Conservation (phyloP, 2,113 vertebrate species). For the Oenanthe oenanthe region DNA sequence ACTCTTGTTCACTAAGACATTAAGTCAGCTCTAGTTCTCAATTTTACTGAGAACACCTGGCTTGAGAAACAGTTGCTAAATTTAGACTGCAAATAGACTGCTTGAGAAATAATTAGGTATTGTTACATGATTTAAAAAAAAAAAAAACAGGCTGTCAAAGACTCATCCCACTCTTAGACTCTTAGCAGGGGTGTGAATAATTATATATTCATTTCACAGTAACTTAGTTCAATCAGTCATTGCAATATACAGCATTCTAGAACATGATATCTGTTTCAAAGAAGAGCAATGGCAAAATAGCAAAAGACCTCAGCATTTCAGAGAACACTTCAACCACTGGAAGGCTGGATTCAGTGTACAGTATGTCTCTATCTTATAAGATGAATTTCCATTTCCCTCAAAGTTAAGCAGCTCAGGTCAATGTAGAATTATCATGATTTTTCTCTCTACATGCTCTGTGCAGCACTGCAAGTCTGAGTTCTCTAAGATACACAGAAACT, state of each 20-base stretch:
- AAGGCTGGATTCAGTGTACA: not conserved
- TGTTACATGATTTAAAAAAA: not conserved
- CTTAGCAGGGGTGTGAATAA: conserved; percentile 19
- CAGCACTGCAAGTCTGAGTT: not conserved
- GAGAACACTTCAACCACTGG: not conserved
- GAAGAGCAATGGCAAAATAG: not conserved
- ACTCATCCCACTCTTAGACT: not conserved
- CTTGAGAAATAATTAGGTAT: conserved; percentile 52
- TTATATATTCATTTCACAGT: conserved; percentile 38
- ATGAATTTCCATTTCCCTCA: not conserved
- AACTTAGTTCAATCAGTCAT: conserved; percentile 11
- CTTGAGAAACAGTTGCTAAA: conserved; percentile 24
- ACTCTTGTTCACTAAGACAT: not conserved
- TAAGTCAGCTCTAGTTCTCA: not conserved
- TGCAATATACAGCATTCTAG: not conserved
- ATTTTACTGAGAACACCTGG: not conserved
- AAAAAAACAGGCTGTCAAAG: conserved; percentile 7
- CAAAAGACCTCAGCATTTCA: not conserved
- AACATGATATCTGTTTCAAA: conserved; percentile 16
- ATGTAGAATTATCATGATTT: not conserved
- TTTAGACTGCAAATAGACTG: conserved; percentile 15
- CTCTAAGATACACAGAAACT: not conserved
- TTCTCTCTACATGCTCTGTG: not conserved
- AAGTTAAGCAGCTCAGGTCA: not conserved
- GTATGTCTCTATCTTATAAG: not conserved